phyloP scores from a whole-genome alignment of 2,888 invertebrate species.

The Dynastes maya region DNA sequence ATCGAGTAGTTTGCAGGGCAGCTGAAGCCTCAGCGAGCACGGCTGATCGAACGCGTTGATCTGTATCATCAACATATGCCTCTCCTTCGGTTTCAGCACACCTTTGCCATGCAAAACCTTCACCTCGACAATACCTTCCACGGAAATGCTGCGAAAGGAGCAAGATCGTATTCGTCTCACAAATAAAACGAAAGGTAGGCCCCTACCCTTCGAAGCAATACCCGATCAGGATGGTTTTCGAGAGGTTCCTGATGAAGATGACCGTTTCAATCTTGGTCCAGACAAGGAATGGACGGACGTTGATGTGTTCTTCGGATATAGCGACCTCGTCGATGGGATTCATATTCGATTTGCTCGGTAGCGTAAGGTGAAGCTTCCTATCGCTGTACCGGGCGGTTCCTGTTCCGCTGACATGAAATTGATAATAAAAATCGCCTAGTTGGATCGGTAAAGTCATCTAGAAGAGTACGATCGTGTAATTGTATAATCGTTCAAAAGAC shows the following conservation, averaged over 20 bases:
- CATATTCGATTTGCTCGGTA: background rate
- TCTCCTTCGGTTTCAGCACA: constrained; percentile 65
- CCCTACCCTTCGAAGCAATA: constrained; percentile 68
- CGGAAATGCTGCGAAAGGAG: constrained; percentile 59
- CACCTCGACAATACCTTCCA: constrained; percentile 62
- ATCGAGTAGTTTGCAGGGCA: constrained; percentile 68
- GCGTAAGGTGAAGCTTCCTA: background rate
- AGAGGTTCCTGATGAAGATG: constrained; percentile 68
- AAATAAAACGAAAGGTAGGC: background rate
- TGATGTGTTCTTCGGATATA: constrained; percentile 66
- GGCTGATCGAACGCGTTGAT: constrained; percentile 64
- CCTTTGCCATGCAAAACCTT: constrained; percentile 63
- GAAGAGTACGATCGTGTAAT: background rate
- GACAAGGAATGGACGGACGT: constrained; percentile 63
- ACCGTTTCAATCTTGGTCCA: constrained; percentile 65
- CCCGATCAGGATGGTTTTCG: constrained; percentile 63
- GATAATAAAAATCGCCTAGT: constrained; percentile 14
- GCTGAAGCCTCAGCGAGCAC: constrained; percentile 61
- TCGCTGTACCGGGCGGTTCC: background rate
- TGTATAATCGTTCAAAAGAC: background rate
- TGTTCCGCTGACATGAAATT: background rate
- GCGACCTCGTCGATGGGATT: background rate
- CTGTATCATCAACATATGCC: constrained; percentile 65
- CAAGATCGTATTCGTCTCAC: background rate
- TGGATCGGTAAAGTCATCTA: constrained; percentile 12